Evolutionary conservation across 2,888 invertebrate species (phyloP), one percentile per base, ranked within the genome.

Genomic region (Rhagophthalmus giganteus): DNA sequence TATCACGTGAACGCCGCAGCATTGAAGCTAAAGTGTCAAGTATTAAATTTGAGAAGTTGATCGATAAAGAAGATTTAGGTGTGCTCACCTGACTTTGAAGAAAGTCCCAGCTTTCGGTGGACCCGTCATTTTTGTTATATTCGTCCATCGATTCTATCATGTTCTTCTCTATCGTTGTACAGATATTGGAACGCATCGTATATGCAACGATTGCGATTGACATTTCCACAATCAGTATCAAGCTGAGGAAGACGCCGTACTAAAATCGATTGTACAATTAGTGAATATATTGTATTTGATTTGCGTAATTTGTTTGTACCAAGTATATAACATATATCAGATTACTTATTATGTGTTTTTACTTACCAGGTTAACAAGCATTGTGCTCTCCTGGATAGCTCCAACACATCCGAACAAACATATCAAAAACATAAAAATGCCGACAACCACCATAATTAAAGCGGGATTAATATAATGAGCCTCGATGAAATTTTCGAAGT

Each of bases 321-420:
- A n/a, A n/a, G n/a, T n/a, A n/a, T n/a, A n/a, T n/a, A n/a, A n/a
- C n/a, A n/a, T n/a, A n/a, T n/a, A n/a, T n/a, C n/a, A n/a, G n/a
- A n/a, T n/a, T n/a, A n/a, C n/a, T n/a, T n/a, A n/a, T n/a, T n/a
- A n/a, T n/a, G n/a, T n/a, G n/a, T n/a, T n/a, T 38, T 41, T 51
- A 51, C 61, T 70, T 70, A 85, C 86, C 69, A 78, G 70, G 54
- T 85, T 81, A 15, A 85, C 82, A 74, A 85, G 77, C 61, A 81
- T 82, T 2, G 90, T 87, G 73, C 90, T 91, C 71, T 88, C 86
- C 65, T 82, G 86, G 61, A 88, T 75, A 2, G 90, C 90, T 25
- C 92, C 92, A 61, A 87, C 86, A 74, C 90, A 92, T 20, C 91
- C 93, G 60, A 92, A 87, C 60, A 88, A 81, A 0, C 91, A 87